A percentile compares a stretch with the other conserved stretches of the same genome.
Conservation (phyloP, 2,113 vertebrate species). For the Microtus richardsoni region DNA sequence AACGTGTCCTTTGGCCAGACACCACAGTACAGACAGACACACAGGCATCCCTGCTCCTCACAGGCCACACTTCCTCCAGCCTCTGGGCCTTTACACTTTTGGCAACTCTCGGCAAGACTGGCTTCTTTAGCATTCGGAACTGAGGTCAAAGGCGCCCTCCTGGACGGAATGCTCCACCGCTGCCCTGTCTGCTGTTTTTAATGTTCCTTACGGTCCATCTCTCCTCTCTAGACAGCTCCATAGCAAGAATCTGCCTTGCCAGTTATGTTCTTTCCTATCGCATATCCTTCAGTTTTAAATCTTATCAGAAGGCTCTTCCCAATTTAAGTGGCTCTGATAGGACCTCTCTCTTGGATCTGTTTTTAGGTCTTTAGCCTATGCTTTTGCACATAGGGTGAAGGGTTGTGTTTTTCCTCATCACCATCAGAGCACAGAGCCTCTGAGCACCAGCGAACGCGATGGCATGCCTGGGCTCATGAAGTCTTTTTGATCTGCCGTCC, state of each 20-base stretch:
- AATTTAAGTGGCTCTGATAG: neutral
- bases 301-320: neutral
- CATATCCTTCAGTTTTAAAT: neutral
- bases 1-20: neutral
- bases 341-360: neutral
- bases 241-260: neutral
- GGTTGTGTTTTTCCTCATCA: neutral
- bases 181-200: rapidly evolving
- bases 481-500: slow-evolving; percentile 28
- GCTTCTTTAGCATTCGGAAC: neutral
- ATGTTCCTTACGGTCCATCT: neutral
- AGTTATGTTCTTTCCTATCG: neutral
- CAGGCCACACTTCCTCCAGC: neutral
- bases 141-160: neutral
- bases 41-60: neutral
- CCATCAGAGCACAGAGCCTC: neutral
- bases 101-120: neutral
- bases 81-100: neutral
- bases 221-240: neutral
- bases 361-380: neutral
- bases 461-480: neutral
- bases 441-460: neutral
- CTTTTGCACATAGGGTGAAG: neutral
- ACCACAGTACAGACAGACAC: neutral
- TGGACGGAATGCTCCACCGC: neutral